phyloP scores from a whole-genome alignment of 2,888 invertebrate genomes.

The Lasius platythorax region DNA sequence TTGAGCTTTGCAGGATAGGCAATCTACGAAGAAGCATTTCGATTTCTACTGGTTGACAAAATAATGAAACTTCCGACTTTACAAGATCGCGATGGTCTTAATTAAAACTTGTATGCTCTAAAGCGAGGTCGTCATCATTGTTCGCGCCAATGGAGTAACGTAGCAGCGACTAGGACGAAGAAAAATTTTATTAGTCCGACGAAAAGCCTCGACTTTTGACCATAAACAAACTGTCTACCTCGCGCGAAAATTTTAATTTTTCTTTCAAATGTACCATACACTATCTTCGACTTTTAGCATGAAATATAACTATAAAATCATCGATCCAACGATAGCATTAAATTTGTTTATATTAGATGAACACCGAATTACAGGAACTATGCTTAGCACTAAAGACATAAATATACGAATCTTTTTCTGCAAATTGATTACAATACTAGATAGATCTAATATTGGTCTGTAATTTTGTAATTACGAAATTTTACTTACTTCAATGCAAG shows the following conservation, averaged over 20 bases:
- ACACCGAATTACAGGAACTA: background rate
- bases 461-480: background rate
- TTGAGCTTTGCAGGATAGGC: background rate
- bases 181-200: background rate
- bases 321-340: background rate
- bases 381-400: background rate
- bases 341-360: slow-evolving; percentile 37
- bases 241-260: background rate
- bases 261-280: background rate
- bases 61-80: slow-evolving; percentile 23
- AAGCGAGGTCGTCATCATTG: background rate
- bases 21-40: slow-evolving; percentile 9
- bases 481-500: slow-evolving; percentile 83
- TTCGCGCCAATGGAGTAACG: background rate
- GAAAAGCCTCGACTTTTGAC: background rate
- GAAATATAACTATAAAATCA: background rate
- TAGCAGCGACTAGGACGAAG: slow-evolving; percentile 7
- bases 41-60: slow-evolving; percentile 6
- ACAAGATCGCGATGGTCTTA: background rate
- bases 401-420: slow-evolving; percentile 25
- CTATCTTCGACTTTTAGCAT: background rate
- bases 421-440: slow-evolving; percentile 27
- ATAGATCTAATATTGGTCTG: background rate
- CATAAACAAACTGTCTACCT: background rate
- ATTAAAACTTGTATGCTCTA: background rate